Conservation (phyloP, 2,113 vertebrate genomes). For the Odontesthes bonariensis region DNA sequence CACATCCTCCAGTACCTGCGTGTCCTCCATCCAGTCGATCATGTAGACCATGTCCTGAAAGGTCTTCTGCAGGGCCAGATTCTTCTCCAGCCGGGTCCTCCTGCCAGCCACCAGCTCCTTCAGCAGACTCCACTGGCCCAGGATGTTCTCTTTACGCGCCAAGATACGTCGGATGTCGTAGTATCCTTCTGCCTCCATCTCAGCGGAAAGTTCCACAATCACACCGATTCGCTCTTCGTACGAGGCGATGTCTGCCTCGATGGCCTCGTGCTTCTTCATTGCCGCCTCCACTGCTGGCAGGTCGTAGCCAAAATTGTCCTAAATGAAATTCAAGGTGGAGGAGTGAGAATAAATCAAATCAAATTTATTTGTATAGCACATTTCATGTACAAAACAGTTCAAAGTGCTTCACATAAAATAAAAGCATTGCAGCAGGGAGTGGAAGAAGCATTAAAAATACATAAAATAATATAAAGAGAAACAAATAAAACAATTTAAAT, state of each 20-base stretch:
- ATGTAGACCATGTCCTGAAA: slow-evolving; percentile 99
- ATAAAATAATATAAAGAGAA: too few species aligned
- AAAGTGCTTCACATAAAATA: too few species aligned
- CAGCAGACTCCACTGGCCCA: slow-evolving; percentile 92
- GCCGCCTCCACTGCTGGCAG: slow-evolving; percentile 94
- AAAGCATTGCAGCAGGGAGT: too few species aligned
- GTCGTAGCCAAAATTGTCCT: slow-evolving; percentile 98
- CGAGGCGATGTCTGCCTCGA: slow-evolving; percentile 94
- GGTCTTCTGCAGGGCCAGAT: slow-evolving; percentile 92
- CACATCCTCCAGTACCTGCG: slow-evolving; percentile 83
- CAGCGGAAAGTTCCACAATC: slow-evolving; percentile 88
- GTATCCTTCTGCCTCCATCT: slow-evolving; percentile 92
- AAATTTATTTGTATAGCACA: too few species aligned
- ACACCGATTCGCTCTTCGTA: slow-evolving; percentile 93
- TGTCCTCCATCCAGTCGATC: slow-evolving; percentile 99
- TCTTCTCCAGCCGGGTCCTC: slow-evolving; percentile 90
- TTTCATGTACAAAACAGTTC: too few species aligned
- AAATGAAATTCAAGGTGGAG: background rate
- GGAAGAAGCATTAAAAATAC: too few species aligned
- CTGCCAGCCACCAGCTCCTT: slow-evolving; percentile 89
- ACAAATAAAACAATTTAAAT: too few species aligned
- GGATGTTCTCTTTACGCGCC: slow-evolving; percentile 93
- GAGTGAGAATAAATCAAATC: too few species aligned
- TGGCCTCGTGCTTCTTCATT: slow-evolving; percentile 98
- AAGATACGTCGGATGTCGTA: slow-evolving; percentile 89